These are phyloP conservation scores for Phacellophora camtschatica DNA, from an alignment of 30 jellyfish, hydroid and myxozoan species.

Conservation along the genomic window DNA sequence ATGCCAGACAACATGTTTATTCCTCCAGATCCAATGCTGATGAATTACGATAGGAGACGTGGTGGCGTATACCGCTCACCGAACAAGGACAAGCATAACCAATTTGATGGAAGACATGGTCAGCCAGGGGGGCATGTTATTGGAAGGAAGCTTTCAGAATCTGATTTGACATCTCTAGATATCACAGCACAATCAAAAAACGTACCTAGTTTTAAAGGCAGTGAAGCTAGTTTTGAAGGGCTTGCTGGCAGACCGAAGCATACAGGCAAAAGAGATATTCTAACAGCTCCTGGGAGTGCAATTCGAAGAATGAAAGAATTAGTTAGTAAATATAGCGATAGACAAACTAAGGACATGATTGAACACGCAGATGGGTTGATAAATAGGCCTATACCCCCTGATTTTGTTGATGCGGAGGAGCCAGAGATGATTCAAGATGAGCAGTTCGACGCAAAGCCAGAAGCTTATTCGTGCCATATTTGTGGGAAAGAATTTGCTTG, in stretches of 20 bases:
- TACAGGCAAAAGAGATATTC: constrained; percentile 17
- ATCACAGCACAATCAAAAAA: constrained; percentile 13
- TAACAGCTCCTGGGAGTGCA: constrained; percentile 72
- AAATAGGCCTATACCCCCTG: constrained; percentile 29
- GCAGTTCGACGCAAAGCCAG: constrained; percentile 8
- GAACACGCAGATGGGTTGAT: neutral
- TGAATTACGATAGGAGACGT: constrained; percentile 29
- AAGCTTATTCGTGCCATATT: constrained; percentile 54
- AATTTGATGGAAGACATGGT: neutral
- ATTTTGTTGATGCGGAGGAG: constrained; percentile 4
- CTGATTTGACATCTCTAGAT: constrained; percentile 42
- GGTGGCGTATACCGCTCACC: constrained; percentile 4
- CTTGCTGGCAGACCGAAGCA: neutral
- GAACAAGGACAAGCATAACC: constrained; percentile 1
- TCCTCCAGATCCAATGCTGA: constrained; percentile 46
- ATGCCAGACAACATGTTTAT: constrained; percentile 23
- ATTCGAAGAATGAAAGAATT: constrained; percentile 63
- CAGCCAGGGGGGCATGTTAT: neutral
- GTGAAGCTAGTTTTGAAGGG: neutral
- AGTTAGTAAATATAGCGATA: constrained; percentile 56
- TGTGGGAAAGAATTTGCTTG: constrained; percentile 69
- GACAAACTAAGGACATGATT: constrained; percentile 22
- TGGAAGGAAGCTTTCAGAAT: constrained; percentile 21
- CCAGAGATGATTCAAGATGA: neutral
- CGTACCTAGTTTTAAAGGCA: constrained; percentile 11